phyloP scores from a whole-genome alignment of 2,888 invertebrate genomes.

The Tupiocoris notatus region DNA sequence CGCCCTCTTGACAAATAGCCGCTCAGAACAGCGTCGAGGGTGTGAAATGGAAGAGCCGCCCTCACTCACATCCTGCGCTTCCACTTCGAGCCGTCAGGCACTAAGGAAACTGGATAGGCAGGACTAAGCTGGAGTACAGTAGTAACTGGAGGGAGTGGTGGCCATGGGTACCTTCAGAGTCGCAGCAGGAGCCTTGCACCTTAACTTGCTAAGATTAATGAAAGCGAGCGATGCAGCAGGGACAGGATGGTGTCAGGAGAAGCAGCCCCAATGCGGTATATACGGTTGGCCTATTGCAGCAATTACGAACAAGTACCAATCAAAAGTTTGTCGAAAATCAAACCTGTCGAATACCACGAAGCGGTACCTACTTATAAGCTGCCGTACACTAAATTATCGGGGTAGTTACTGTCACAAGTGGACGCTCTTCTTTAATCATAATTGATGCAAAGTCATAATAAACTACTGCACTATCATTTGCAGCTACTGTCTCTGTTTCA shows the following conservation, averaged over 20 bases:
- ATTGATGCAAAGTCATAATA: too few relatives aligned
- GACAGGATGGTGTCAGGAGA: neutral
- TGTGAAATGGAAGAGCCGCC: constrained; percentile 39
- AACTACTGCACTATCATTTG: too few relatives aligned
- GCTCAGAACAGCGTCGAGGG: constrained; percentile 28
- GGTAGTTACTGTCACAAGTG: too few relatives aligned
- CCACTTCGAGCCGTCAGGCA: neutral
- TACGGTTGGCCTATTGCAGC: neutral
- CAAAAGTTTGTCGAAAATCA: neutral
- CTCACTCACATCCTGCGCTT: neutral
- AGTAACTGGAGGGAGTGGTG: neutral
- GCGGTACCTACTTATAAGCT: too few relatives aligned
- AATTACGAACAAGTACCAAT: neutral
- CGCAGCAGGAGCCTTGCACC: neutral
- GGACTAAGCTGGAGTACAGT: neutral
- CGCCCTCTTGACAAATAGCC: constrained; percentile 40
- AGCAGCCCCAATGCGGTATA: neutral
- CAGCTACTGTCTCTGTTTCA: too few relatives aligned
- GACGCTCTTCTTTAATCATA: too few relatives aligned
- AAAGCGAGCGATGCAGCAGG: neutral
- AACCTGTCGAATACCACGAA: too few relatives aligned
- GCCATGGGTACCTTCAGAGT: neutral
- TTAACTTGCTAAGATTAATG: neutral
- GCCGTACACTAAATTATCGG: too few relatives aligned
- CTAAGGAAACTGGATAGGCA: neutral